Evolutionary conservation across 2,888 invertebrate species (phyloP).

Genomic region (Dicyrtomina minuta): DNA sequence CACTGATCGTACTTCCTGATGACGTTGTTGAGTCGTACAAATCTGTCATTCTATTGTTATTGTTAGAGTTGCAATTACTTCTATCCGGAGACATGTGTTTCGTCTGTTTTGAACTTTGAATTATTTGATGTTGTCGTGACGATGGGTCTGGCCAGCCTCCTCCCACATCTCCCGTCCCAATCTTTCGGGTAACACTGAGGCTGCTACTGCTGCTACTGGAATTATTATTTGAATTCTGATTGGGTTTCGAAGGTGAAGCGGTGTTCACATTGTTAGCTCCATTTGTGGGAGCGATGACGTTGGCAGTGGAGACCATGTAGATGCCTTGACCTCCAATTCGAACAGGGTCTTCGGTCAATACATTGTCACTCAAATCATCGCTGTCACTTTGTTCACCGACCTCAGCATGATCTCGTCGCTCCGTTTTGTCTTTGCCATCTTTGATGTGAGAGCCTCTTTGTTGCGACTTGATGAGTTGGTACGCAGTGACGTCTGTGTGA

Average conservation of each 20-base stretch:
- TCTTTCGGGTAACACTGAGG: not conserved
- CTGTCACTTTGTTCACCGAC: conserved; percentile 31
- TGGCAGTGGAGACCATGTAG: conserved; percentile 37
- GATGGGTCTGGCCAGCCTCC: not conserved
- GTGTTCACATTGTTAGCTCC: not conserved
- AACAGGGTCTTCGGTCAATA: conserved; percentile 43
- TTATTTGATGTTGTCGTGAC: not conserved
- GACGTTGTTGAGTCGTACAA: not conserved
- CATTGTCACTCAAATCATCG: conserved; percentile 52
- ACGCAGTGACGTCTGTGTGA: conserved; percentile 46
- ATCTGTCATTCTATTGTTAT: not conserved
- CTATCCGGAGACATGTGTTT: not conserved
- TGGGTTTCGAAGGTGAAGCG: not conserved
- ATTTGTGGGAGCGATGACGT: not conserved
- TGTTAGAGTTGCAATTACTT: too few species aligned
- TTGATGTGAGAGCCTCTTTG: not conserved
- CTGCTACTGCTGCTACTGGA: not conserved
- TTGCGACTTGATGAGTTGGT: conserved; percentile 43
- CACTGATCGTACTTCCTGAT: not conserved
- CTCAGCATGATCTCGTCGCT: conserved; percentile 2
- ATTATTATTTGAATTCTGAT: not conserved
- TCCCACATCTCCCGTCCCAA: not conserved
- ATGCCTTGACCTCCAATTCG: conserved; percentile 51
- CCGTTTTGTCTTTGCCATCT: not conserved
- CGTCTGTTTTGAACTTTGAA: not conserved